A percentile compares a stretch with the other conserved stretches of the same genome.
Conservation (phyloP, 2,888 invertebrate species). For the Opisthograptis luteolata region DNA sequence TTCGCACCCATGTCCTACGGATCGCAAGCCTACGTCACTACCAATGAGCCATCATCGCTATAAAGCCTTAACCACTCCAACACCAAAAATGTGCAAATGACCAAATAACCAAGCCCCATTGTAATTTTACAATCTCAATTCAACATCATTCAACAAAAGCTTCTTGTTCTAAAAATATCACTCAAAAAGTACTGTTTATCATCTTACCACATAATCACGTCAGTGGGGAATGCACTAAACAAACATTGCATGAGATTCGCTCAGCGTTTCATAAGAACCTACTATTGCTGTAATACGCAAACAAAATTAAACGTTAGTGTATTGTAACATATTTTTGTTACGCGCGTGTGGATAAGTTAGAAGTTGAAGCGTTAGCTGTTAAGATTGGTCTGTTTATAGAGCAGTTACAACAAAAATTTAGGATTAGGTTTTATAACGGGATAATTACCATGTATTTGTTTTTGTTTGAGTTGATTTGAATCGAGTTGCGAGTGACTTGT, state of each 20-base stretch:
- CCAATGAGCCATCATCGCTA: too few species aligned
- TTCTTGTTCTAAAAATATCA: slow-evolving; percentile 23
- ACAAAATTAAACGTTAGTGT: slow-evolving; percentile 57
- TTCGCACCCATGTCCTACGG: too few species aligned
- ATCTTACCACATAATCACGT: slow-evolving; percentile 30
- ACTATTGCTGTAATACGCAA: slow-evolving; percentile 56
- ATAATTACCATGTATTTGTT: too few species aligned
- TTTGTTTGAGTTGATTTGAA: neutral
- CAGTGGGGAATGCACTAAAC: slow-evolving; percentile 48
- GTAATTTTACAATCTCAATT: neutral
- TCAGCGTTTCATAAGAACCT: slow-evolving; percentile 64
- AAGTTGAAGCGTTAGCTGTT: slow-evolving; percentile 18
- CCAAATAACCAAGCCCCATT: neutral
- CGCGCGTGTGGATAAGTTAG: slow-evolving; percentile 20
- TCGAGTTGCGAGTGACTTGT: too few species aligned
- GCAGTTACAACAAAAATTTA: neutral
- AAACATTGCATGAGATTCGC: slow-evolving; percentile 57
- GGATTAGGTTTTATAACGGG: too few species aligned
- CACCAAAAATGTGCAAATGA: too few species aligned
- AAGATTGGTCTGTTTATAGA: neutral
- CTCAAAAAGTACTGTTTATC: slow-evolving; percentile 10
- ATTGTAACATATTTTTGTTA: slow-evolving; percentile 51
- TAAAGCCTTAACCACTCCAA: too few species aligned
- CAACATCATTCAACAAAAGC: neutral
- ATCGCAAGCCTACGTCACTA: too few species aligned